Percentiles rank a stretch among this genome's conserved stretches.
These are phyloP conservation scores for Sebastes diaconus DNA, from an alignment of 2,797 vertebrate genomes.

Conservation along the genomic window DNA sequence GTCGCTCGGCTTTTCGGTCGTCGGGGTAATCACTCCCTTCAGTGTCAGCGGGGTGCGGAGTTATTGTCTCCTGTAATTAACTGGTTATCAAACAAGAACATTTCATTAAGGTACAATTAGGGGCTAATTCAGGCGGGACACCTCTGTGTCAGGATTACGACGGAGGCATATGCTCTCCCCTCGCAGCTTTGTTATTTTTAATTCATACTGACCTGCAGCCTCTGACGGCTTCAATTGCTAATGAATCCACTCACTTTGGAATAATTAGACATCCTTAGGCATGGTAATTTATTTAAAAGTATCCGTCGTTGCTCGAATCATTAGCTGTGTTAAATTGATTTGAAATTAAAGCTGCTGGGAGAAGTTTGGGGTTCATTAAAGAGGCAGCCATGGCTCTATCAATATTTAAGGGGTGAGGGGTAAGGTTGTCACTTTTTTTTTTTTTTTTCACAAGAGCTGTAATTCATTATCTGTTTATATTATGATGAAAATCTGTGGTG, in stretches of 20 bases:
- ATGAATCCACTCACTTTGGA: conserved; percentile 89
- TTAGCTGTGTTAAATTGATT: conserved; percentile 92
- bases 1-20: conserved; percentile 45
- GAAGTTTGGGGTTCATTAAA: conserved; percentile 87
- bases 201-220: conserved; percentile 86
- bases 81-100: conserved; percentile 94
- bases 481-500: background rate
- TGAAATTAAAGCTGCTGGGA: conserved; percentile 88
- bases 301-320: conserved; percentile 85
- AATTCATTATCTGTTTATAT: background rate
- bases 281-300: conserved; percentile 91
- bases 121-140: conserved; percentile 88
- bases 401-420: conserved; percentile 81
- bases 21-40: conserved; percentile 78
- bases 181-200: conserved; percentile 85
- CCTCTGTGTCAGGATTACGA: conserved; percentile 85
- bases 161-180: conserved; percentile 85
- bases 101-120: conserved; percentile 94
- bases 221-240: conserved; percentile 88
- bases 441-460: background rate
- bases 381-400: conserved; percentile 75
- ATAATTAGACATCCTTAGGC: conserved; percentile 92
- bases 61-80: conserved; percentile 95
- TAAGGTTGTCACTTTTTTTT: conserved; percentile 64
- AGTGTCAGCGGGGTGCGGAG: conserved; percentile 81